A percentile compares a stretch with the other conserved stretches of the same genome.
Conservation (phyloP, 2,797 vertebrate genomes). For the Choloepus didactylus region DNA sequence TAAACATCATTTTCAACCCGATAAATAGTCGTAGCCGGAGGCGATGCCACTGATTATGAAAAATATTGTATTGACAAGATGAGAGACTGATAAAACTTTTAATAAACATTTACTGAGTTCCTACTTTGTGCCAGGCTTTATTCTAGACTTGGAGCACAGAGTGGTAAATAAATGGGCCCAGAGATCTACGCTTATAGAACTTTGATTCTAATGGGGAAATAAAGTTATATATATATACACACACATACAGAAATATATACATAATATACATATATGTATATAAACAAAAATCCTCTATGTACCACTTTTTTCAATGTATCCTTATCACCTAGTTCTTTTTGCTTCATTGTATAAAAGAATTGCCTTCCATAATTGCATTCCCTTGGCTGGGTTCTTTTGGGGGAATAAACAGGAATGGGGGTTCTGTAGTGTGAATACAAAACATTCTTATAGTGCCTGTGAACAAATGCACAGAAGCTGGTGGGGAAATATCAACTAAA, state of each 20-base stretch:
- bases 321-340: neutral
- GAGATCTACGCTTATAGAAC: neutral
- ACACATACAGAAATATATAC: neutral
- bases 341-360: neutral
- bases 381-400: neutral
- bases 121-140: neutral
- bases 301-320: neutral
- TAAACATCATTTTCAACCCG: neutral
- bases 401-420: neutral
- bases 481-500: neutral
- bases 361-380: neutral
- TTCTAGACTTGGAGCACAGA: neutral
- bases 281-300: slow-evolving; percentile 40
- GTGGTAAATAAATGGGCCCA: slow-evolving; percentile 16
- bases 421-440: neutral
- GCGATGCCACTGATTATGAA: neutral
- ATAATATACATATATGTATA: neutral
- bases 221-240: neutral
- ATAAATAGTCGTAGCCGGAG: neutral
- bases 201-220: neutral
- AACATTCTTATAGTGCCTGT: neutral
- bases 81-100: slow-evolving; percentile 1
- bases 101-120: slow-evolving; percentile 1
- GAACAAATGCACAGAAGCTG: neutral
- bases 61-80: neutral